Evolutionary conservation across 1,140 invertebrate genomes (phyloP), one percentile per base, ranked within the genome.

Genomic region (Platyura marginata): DNA sequence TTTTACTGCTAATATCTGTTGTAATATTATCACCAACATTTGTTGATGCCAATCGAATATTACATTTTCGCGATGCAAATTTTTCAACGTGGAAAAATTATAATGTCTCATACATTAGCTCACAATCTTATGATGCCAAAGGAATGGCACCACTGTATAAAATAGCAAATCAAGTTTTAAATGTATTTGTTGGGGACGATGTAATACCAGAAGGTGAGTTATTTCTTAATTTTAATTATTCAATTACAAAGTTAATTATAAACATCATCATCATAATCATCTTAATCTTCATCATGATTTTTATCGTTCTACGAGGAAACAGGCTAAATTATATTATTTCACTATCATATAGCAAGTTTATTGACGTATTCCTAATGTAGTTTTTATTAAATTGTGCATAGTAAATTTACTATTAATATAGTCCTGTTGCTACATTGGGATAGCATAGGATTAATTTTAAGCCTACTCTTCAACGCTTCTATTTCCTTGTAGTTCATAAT

Each of bases 61-160:
- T 34, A n/a, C 32, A 34, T n/a, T 34, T 34, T 34, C 32, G 32
- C 32, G 32, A 34, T 34, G 32, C 32, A 34, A 34, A 34, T 15
- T 34, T 34, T 13, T 34, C 32, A 15, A 13, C 16, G 16, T 34
- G 32, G 32, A n/a, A n/a, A n/a, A 38, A 44, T 16, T 36, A 48
- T 11, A 67, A 64, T 51, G 53, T 54, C 23, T 63, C 64, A n/a
- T 77, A 77, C 57, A 56, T 64, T 43, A 68, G 74, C 11, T 63
- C 58, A 37, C 64, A 69, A 19, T 65, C 67, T 44, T 77, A 75
- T 58, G 68, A 76, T 49, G 67, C 74, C 47, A 67, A 67, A 49
- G 75, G 74, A 33, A 79, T 79, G 76, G 69, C 69, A 29, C 70
- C 74, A 49, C 65, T 79, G 15, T 78, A 78, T 64, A 72, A 75